Evolutionary conservation across 2,797 vertebrate genomes (phyloP), one percentile per base, ranked within the genome.

Genomic region (Fistularia commersonii): DNA sequence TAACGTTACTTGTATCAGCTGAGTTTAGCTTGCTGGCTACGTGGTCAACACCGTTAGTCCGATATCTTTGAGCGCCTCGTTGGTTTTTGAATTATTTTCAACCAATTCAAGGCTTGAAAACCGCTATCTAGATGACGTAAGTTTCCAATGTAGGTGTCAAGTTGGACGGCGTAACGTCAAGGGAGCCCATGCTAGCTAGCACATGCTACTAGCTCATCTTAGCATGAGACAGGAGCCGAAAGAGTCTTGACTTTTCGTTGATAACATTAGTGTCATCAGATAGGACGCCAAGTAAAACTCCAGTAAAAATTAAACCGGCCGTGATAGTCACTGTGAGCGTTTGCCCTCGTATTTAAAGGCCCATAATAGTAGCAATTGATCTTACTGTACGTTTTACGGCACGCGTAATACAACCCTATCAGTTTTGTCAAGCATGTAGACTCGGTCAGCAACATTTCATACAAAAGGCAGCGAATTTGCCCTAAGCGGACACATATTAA

Each of bases 121-220:
- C 12, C 0, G 34, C 12, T 41, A 35, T 35, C 5, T 8, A 55
- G 32, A 42, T 52, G 61, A 64, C 61, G 76, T 32, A 61, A 51
- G 59, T 66, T 67, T 62, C 38, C 31, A 51, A 32, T 63, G 32
- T 40, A 55, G 76, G 56, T 76, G 64, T 74, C 66, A 79, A 66
- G 72, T 78, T 85, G 68, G 66, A 45, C 48, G 71, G 44, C 41
- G 47, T 51, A 64, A 54, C 55, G 68, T 59, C 46, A 76, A 34
- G 48, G 80, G 55, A 66, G 33, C 67, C 51, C 67, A 76, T 65
- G 77, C 81, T 84, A 85, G 69, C 80, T 82, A 83, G 80, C 85
- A 82, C 82, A 84, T 85, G 87, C 87, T 87, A 86, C 71, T 80
- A 86, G 84, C 84, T 75, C 59, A 71, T 78, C 79, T 87, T 88